phyloP scores from a whole-genome alignment of 2,888 invertebrate genomes.

The Patella pellucida region DNA sequence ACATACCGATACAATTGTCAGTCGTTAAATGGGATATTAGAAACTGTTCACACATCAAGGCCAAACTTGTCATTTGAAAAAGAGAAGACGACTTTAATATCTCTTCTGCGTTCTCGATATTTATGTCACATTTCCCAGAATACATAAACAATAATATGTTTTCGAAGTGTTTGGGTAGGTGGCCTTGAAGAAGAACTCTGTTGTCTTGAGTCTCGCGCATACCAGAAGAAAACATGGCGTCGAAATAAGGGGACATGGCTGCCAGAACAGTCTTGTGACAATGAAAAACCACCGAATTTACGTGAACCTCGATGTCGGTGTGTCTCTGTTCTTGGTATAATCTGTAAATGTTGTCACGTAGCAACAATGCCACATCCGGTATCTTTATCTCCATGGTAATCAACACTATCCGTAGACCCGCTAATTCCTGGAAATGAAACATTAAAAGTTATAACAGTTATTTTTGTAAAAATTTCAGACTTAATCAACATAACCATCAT shows the following conservation, averaged over 20 bases:
- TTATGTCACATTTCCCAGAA: slow-evolving; percentile 82
- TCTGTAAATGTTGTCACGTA: slow-evolving; percentile 43
- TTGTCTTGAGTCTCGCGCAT: slow-evolving; percentile 52
- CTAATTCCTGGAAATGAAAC: too few species aligned
- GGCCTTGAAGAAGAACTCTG: slow-evolving; percentile 42
- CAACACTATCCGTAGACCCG: not conserved
- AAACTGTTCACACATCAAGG: slow-evolving; percentile 84
- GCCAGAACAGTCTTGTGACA: slow-evolving; percentile 58
- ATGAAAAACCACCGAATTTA: slow-evolving; percentile 46
- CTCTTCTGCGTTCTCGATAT: slow-evolving; percentile 81
- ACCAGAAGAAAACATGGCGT: slow-evolving; percentile 57
- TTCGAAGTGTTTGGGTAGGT: slow-evolving; percentile 82
- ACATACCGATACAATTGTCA: slow-evolving; percentile 86
- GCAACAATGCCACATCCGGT: slow-evolving; percentile 36
- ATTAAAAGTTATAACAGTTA: too few species aligned
- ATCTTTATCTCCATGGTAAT: not conserved
- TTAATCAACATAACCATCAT: too few species aligned
- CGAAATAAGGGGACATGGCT: slow-evolving; percentile 53
- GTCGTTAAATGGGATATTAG: slow-evolving; percentile 80
- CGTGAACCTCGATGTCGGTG: slow-evolving; percentile 51
- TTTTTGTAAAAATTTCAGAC: too few species aligned
- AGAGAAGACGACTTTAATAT: slow-evolving; percentile 85
- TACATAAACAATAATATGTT: slow-evolving; percentile 87
- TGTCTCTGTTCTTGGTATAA: slow-evolving; percentile 46
- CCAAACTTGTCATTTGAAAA: slow-evolving; percentile 84